phyloP scores from a whole-genome alignment of 2,113 vertebrate species.

The Nansenia antarctica region DNA sequence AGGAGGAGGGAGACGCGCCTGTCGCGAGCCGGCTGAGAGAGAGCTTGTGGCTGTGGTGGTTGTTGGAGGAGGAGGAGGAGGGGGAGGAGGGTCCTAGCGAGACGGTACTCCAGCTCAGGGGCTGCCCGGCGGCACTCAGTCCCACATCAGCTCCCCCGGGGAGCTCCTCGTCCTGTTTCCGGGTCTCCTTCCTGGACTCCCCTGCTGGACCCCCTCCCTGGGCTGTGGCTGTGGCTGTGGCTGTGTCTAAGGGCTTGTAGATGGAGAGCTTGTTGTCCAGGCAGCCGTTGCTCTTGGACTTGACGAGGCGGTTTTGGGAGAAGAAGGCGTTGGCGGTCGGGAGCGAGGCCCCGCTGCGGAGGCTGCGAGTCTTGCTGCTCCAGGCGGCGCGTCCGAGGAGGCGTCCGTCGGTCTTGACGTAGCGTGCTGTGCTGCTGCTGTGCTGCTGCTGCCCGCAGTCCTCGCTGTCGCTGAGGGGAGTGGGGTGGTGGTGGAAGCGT shows the following conservation, averaged over 20 bases:
- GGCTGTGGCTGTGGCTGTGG: slow-evolving; percentile 22
- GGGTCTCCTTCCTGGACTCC: slow-evolving; percentile 50
- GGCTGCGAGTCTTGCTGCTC: slow-evolving; percentile 66
- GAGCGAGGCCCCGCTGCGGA: slow-evolving; percentile 69
- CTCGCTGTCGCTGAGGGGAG: slow-evolving; percentile 83
- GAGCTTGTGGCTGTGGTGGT: slow-evolving; percentile 76
- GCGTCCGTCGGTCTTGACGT: slow-evolving; percentile 75
- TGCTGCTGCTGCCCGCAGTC: slow-evolving; percentile 74
- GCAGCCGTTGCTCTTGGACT: slow-evolving; percentile 84
- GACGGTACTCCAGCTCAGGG: slow-evolving; percentile 81
- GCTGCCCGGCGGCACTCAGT: slow-evolving; percentile 68
- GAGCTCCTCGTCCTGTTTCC: slow-evolving; percentile 52
- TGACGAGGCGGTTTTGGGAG: slow-evolving; percentile 72
- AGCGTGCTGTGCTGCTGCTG: slow-evolving; percentile 71
- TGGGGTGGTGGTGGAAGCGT: slow-evolving; percentile 76
- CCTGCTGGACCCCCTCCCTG: slow-evolving; percentile 23
- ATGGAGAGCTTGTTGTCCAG: slow-evolving; percentile 86
- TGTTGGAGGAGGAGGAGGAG: too few species aligned
- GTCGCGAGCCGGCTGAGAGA: slow-evolving; percentile 75
- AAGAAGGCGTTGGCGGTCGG: slow-evolving; percentile 67
- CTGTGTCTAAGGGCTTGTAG: slow-evolving; percentile 69
- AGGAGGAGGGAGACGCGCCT: slow-evolving; percentile 78
- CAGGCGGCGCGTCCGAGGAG: slow-evolving; percentile 78
- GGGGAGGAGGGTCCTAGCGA: slow-evolving; percentile 79
- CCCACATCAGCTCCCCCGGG: slow-evolving; percentile 71